Evolutionary conservation across 2,113 vertebrate species (phyloP), one percentile per base, ranked within the genome.

Genomic region (Delphinapterus leucas): DNA sequence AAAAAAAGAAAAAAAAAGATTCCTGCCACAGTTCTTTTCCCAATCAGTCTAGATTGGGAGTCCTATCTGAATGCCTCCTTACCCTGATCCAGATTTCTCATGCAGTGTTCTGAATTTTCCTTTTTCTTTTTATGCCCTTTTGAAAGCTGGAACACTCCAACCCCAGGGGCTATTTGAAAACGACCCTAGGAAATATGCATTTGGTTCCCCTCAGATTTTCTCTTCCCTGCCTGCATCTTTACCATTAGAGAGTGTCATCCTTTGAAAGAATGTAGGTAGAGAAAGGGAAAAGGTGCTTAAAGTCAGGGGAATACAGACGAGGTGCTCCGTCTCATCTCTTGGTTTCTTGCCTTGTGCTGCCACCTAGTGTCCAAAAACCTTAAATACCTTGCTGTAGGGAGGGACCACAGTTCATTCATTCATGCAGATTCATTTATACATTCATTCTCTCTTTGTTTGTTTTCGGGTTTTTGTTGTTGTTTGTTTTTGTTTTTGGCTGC

Each of bases 331-430:
- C 44, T 23, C 11, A 13, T n/a, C 26, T 38, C 38, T 47, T 6
- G 3, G 83, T 95, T 80, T 90, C 53, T 71, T 96, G 98, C 90
- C 65, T 53, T 44, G 88, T 96, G 94, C 95, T 93, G 98, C 98
- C 97, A 95, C 81, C 97, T 98, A 91, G 94, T 89, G 97, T 88
- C 58, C 33, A 0, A 31, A 58, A 3, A 20, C 25, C 3, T 63
- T 44, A 55, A 74, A 12, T 3, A 9, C 11, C 14, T 15, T 28
- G 26, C 61, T 60, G 41, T 17, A 18, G 53, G 26, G 81, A 87
- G 21, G 38, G 53, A 20, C 17, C 15, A 5, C 31, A 12, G 63
- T 83, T 55, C 49, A 44, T 28, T 63, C 65, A 25, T 18, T 47
- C 55, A 21, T 9, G 49, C 44, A 49, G 44, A 38, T 20, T 87